Conservation (phyloP, 2,113 vertebrate species). For the Engystomops pustulosus region DNA sequence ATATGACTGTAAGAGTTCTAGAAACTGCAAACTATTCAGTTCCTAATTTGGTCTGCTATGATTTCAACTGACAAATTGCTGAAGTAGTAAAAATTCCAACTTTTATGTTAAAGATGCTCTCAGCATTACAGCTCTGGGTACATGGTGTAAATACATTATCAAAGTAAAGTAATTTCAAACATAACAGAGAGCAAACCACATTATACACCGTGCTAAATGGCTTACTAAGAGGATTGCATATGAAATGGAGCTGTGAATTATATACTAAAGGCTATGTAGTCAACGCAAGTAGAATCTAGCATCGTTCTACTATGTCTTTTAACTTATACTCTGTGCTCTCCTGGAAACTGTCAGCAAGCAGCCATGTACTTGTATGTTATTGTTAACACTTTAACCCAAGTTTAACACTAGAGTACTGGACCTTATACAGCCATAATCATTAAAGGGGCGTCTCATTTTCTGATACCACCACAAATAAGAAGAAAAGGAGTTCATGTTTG, state of each 20-base stretch:
- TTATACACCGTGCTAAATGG: neutral
- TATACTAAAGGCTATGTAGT: neutral
- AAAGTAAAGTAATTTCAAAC: neutral
- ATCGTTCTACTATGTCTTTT: too few relatives aligned
- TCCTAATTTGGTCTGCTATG: neutral
- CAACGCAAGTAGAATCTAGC: neutral
- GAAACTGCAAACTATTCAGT: neutral
- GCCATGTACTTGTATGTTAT: too few relatives aligned
- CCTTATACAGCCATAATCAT: too few relatives aligned
- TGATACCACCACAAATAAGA: too few relatives aligned
- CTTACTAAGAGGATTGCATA: neutral
- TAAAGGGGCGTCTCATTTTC: too few relatives aligned
- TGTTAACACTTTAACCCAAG: too few relatives aligned
- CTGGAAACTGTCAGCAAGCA: too few relatives aligned
- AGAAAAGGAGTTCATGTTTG: too few relatives aligned
- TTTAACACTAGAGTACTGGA: too few relatives aligned
- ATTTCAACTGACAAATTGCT: neutral
- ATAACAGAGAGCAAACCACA: neutral
- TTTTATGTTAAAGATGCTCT: neutral
- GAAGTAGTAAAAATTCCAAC: neutral
- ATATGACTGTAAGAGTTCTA: too few relatives aligned
- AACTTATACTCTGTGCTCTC: too few relatives aligned
- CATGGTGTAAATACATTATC: neutral
- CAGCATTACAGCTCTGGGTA: neutral
- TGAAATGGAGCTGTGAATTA: neutral